Conservation (phyloP, 2,888 invertebrate genomes). For the Drosophila niveifrons region DNA sequence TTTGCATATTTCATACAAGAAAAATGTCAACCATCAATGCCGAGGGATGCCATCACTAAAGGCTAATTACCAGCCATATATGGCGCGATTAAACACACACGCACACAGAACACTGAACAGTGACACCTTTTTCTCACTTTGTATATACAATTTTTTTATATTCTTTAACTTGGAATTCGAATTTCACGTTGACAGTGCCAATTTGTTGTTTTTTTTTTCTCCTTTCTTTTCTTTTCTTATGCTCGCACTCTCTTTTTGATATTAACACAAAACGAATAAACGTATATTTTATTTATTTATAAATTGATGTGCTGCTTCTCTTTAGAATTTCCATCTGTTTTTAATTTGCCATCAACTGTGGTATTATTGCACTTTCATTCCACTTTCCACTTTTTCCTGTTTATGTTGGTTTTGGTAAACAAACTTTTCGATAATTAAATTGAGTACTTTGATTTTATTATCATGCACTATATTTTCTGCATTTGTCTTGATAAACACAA, state of each 20-base stretch:
- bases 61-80: constrained; percentile 46
- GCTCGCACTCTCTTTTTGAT: constrained; percentile 19
- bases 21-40: constrained; percentile 55
- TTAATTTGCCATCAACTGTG: constrained; percentile 21
- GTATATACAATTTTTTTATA: not conserved
- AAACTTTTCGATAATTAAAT: constrained; percentile 26
- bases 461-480: not conserved
- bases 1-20: constrained; percentile 58
- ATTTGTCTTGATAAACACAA: constrained; percentile 38
- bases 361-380: constrained; percentile 15
- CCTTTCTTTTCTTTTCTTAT: constrained; percentile 30
- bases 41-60: constrained; percentile 50
- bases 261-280: constrained; percentile 22
- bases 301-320: constrained; percentile 58
- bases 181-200: constrained; percentile 42
- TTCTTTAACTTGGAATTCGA: constrained; percentile 21
- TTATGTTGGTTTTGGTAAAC: constrained; percentile 27
- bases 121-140: not conserved
- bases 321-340: constrained; percentile 17
- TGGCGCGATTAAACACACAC: constrained; percentile 9
- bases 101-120: constrained; percentile 13
- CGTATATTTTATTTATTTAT: constrained; percentile 74
- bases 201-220: constrained; percentile 68
- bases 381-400: constrained; percentile 13
- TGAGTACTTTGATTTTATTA: constrained; percentile 15